Percentiles rank a stretch among this genome's conserved stretches.
Conservation (phyloP, 2,888 invertebrate species). For the Dicycla oo region DNA sequence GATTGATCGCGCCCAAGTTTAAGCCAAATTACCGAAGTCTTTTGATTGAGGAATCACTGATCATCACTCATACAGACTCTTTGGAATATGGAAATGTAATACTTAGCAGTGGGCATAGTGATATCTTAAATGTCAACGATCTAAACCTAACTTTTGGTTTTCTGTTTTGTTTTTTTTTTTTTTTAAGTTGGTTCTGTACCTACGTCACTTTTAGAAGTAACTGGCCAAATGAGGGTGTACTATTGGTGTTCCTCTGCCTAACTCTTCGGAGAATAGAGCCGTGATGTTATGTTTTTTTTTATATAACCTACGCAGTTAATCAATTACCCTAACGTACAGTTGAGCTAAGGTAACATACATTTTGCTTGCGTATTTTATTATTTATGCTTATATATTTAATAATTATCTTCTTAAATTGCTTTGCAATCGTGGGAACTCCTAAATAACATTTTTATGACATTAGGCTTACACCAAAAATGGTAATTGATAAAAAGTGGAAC, state of each 20-base stretch:
- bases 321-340: not conserved
- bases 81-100: not conserved
- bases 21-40: not conserved
- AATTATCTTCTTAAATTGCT: conserved; percentile 38
- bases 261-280: too few relatives aligned
- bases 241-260: not conserved
- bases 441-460: conserved; percentile 56
- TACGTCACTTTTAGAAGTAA: not conserved
- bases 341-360: not conserved
- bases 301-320: not conserved
- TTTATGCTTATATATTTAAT: too few relatives aligned
- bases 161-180: not conserved
- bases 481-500: conserved; percentile 70
- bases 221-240: not conserved
- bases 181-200: not conserved
- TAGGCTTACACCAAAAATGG: conserved; percentile 63
- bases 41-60: not conserved
- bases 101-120: not conserved
- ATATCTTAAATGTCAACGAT: not conserved
- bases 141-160: not conserved
- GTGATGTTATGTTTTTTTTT: too few relatives aligned
- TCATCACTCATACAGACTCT: not conserved
- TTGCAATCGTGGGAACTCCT: conserved; percentile 16
- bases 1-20: not conserved
- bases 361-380: not conserved